phyloP scores from a whole-genome alignment of 2,113 vertebrate genomes.

The Aspidoscelis tigris region DNA sequence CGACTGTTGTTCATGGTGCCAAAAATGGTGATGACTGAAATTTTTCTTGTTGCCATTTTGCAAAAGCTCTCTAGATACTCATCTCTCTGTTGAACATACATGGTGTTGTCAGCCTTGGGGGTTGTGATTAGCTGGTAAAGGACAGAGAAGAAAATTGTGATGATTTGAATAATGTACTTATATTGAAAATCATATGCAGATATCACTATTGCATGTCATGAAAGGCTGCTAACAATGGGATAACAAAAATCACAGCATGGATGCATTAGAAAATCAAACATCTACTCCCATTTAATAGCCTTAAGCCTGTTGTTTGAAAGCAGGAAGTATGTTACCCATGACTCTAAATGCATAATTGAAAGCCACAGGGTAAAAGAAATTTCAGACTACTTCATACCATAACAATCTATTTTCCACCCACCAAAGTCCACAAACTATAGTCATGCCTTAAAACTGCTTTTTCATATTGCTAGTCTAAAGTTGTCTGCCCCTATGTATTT shows the following conservation, averaged over 20 bases:
- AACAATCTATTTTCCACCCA: neutral
- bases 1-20: constrained; percentile 92
- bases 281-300: neutral
- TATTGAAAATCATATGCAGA: neutral
- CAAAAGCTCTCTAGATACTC: constrained; percentile 97
- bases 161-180: constrained; percentile 37
- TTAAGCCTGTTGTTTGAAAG: neutral
- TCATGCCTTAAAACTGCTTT: too few relatives aligned
- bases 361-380: neutral
- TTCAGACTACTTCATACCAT: neutral
- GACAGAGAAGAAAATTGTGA: constrained; percentile 58
- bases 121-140: constrained; percentile 89
- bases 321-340: neutral
- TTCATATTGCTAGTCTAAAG: neutral
- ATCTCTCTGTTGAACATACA: constrained; percentile 94
- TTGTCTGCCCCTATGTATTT: too few relatives aligned
- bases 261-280: neutral
- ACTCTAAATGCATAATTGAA: neutral
- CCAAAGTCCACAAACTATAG: neutral
- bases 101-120: constrained; percentile 85
- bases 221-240: neutral
- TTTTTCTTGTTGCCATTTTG: constrained; percentile 96
- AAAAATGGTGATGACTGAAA: constrained; percentile 95
- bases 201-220: neutral
- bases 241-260: neutral